Conservation (phyloP, 2,888 invertebrate genomes). For the Eucriotettix oculatus region DNA sequence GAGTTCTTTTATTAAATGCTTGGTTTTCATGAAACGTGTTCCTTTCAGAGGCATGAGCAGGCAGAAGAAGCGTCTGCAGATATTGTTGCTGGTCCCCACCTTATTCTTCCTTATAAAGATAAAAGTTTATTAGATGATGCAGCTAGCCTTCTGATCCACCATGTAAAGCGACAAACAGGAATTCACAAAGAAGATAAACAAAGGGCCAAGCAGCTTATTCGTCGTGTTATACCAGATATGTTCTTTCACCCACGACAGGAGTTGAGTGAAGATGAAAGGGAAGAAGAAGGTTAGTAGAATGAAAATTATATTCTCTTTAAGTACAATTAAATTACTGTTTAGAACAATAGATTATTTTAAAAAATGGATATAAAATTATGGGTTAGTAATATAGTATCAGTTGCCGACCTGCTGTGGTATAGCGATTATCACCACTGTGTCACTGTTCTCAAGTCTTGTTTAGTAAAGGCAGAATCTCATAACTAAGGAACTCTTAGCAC, state of each 20-base stretch:
- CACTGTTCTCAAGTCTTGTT: too few relatives aligned
- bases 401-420: too few relatives aligned
- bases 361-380: too few relatives aligned
- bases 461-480: too few relatives aligned
- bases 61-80: constrained; percentile 34
- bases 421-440: too few relatives aligned
- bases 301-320: too few relatives aligned
- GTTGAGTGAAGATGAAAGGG: constrained; percentile 80
- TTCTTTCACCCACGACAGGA: constrained; percentile 82
- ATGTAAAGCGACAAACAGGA: constrained; percentile 87
- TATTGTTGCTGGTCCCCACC: constrained; percentile 41
- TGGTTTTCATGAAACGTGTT: not conserved
- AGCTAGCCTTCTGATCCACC: constrained; percentile 87
- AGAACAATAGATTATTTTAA: too few relatives aligned
- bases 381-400: too few relatives aligned
- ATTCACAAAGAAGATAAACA: constrained; percentile 94
- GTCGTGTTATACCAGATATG: constrained; percentile 85
- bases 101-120: constrained; percentile 49
- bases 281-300: constrained; percentile 19
- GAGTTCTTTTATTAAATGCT: too few relatives aligned
- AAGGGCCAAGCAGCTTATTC: constrained; percentile 78
- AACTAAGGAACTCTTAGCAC: too few relatives aligned
- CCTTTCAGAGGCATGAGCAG: constrained; percentile 41
- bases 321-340: too few relatives aligned
- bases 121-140: constrained; percentile 83